phyloP scores from a whole-genome alignment of 2,888 invertebrate genomes.

The Malthinus seriepunctatus region DNA sequence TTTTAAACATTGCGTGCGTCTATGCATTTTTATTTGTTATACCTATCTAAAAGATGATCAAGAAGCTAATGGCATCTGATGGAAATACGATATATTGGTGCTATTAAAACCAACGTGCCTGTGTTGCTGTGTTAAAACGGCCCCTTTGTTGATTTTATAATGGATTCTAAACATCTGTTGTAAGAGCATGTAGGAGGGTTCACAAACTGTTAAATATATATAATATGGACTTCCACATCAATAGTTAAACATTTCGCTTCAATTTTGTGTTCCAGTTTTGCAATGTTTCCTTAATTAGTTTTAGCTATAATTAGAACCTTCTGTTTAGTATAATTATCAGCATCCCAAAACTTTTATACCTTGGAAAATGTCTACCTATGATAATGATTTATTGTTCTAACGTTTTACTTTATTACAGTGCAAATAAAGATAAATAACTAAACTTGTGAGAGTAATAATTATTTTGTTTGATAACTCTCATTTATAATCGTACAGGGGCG shows the following conservation, averaged over 20 bases:
- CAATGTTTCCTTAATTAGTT: constrained; percentile 16
- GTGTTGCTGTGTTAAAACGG: constrained; percentile 21
- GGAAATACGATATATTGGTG: constrained; percentile 32
- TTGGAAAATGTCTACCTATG: not conserved
- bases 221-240: constrained; percentile 16
- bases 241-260: constrained; percentile 17
- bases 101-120: constrained; percentile 18
- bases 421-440: constrained; percentile 1
- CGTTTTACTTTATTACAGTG: not conserved
- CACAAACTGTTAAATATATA: constrained; percentile 21
- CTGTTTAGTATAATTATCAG: constrained; percentile 3
- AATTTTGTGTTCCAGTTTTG: constrained; percentile 13
- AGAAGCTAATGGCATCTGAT: constrained; percentile 15
- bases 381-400: constrained; percentile 1
- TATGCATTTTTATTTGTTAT: not conserved
- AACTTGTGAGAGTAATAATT: too few relatives aligned
- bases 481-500: too few relatives aligned
- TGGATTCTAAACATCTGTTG: constrained; percentile 29
- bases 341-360: not conserved
- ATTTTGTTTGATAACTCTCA: too few relatives aligned
- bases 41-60: not conserved
- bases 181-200: constrained; percentile 8
- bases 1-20: not conserved
- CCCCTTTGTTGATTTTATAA: constrained; percentile 30
- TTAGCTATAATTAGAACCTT: constrained; percentile 14